These are phyloP conservation scores for Philereme transversata DNA, from an alignment of 2,888 invertebrate genomes.

Conservation along the genomic window DNA sequence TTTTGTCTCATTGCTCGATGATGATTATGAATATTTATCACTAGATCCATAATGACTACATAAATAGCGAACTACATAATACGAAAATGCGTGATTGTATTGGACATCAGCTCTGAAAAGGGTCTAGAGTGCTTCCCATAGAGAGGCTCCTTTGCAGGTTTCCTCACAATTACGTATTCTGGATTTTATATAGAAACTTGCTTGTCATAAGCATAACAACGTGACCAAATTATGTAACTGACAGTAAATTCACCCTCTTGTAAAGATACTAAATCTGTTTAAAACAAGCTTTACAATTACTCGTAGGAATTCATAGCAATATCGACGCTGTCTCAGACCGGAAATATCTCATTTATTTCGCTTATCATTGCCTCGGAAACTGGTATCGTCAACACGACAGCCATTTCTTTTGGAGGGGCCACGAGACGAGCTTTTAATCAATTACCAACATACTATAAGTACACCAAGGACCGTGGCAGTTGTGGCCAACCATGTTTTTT, in stretches of 20 bases:
- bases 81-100: too few relatives aligned
- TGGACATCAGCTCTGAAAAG: too few relatives aligned
- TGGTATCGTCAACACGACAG: constrained; percentile 63
- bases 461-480: too few relatives aligned
- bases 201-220: not conserved
- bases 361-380: constrained; percentile 67
- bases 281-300: constrained; percentile 41
- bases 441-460: too few relatives aligned
- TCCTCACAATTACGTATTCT: too few relatives aligned
- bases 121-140: too few relatives aligned
- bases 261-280: constrained; percentile 31
- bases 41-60: too few relatives aligned
- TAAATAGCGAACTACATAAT: too few relatives aligned
- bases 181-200: not conserved
- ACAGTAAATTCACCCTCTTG: constrained; percentile 2
- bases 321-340: constrained; percentile 55
- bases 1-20: too few relatives aligned
- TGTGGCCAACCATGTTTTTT: too few relatives aligned
- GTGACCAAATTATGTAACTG: constrained; percentile 1
- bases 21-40: too few relatives aligned
- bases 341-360: constrained; percentile 71
- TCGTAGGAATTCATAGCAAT: constrained; percentile 49
- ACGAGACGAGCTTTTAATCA: constrained; percentile 26
- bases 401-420: constrained; percentile 56
- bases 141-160: too few relatives aligned